Conservation (phyloP, 2,888 invertebrate genomes). For the Phasia obesa region DNA sequence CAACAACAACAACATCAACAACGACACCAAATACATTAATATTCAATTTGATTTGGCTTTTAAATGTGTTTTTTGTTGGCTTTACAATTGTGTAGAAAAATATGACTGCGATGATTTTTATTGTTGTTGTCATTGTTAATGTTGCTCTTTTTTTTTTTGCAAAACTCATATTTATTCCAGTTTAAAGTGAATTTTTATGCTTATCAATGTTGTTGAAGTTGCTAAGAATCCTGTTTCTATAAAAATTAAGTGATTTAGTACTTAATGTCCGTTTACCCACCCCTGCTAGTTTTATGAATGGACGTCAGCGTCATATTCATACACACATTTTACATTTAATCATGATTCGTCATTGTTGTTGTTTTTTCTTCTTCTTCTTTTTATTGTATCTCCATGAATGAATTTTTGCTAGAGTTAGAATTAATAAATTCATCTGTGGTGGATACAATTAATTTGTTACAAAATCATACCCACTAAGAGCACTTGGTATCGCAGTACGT, state of each 20-base stretch:
- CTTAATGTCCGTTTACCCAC: slow-evolving; percentile 56
- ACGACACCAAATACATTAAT: slow-evolving; percentile 47
- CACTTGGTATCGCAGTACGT: neutral
- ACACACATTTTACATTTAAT: slow-evolving; percentile 62
- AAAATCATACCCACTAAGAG: slow-evolving; percentile 1
- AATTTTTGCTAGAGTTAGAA: slow-evolving; percentile 51
- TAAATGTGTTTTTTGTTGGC: slow-evolving; percentile 57
- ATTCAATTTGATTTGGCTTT: slow-evolving; percentile 68
- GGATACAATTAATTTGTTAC: slow-evolving; percentile 31
- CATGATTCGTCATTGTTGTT: slow-evolving; percentile 45
- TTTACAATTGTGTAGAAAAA: slow-evolving; percentile 43
- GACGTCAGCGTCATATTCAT: slow-evolving; percentile 30
- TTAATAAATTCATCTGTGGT: slow-evolving; percentile 50
- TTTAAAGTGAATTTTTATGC: slow-evolving; percentile 67
- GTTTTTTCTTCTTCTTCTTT: too few species aligned
- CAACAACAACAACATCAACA: slow-evolving; percentile 48
- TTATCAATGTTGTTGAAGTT: slow-evolving; percentile 52
- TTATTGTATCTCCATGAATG: slow-evolving; percentile 60
- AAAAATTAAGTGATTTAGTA: slow-evolving; percentile 42
- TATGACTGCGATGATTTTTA: slow-evolving; percentile 33
- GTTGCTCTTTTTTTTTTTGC: slow-evolving; percentile 19
- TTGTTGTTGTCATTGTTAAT: slow-evolving; percentile 37
- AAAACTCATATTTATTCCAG: slow-evolving; percentile 57
- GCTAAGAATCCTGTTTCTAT: slow-evolving; percentile 53
- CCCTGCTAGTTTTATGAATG: slow-evolving; percentile 47